Conservation (phyloP, 2,113 vertebrate species). For the Myanophis thanlyinensis region DNA sequence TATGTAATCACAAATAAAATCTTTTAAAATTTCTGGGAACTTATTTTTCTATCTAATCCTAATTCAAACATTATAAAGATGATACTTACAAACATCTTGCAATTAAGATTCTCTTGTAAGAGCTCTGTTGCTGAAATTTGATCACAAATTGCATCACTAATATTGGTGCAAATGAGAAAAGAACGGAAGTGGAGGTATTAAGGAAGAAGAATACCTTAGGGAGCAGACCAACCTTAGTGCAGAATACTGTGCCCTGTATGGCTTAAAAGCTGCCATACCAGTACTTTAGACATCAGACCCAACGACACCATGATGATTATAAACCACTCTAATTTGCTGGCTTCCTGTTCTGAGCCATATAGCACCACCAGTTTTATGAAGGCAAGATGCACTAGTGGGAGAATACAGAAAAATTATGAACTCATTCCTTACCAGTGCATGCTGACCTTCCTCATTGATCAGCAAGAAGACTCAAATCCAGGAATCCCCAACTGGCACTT, state of each 20-base stretch:
- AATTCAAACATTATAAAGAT: not conserved
- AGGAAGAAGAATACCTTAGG: not conserved
- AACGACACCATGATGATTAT: too few species aligned
- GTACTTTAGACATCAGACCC: not conserved
- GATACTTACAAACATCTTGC: not conserved
- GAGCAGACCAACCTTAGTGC: not conserved
- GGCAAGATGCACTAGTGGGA: too few species aligned
- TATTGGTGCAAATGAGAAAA: not conserved
- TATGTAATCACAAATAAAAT: not conserved
- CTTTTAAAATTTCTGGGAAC: not conserved
- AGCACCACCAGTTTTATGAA: too few species aligned
- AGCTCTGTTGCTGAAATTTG: not conserved
- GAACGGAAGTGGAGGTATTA: not conserved
- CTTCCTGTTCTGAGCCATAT: too few species aligned
- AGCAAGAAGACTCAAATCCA: too few species aligned
- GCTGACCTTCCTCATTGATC: too few species aligned
- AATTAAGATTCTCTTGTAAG: not conserved
- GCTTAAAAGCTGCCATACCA: not conserved
- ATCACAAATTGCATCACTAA: not conserved
- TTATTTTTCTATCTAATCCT: not conserved
- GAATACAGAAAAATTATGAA: too few species aligned
- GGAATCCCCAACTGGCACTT: too few species aligned
- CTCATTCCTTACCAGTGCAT: too few species aligned
- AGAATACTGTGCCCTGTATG: not conserved
- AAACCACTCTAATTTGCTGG: too few species aligned